Conservation (phyloP, 2,113 vertebrate species). For the Odontophorus gujanensis region DNA sequence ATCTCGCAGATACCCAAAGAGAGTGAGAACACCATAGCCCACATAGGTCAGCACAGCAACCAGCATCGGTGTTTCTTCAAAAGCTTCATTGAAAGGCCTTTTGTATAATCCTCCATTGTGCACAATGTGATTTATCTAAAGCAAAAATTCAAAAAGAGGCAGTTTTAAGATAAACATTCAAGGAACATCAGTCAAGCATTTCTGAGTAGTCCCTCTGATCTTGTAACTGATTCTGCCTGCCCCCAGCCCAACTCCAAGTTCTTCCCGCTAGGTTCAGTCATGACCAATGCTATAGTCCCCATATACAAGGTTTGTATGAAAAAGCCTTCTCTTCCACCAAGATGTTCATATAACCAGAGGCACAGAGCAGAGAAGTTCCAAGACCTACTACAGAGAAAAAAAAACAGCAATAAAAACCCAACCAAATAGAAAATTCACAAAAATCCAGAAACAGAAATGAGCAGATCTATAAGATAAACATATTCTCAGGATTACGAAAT, state of each 20-base stretch:
- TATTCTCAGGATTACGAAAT: not conserved
- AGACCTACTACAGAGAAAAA: not conserved
- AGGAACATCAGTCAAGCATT: not conserved
- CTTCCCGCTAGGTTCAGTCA: not conserved
- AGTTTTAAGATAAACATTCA: not conserved
- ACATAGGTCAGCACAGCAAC: constrained; percentile 97
- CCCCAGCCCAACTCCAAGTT: not conserved
- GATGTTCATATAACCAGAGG: not conserved
- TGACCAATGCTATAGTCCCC: not conserved
- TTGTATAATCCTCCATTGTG: constrained; percentile 89
- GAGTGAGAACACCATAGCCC: constrained; percentile 95
- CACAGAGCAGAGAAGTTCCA: not conserved
- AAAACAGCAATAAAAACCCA: not conserved
- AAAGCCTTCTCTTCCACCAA: not conserved
- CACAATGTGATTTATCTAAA: constrained; percentile 83
- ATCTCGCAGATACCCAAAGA: constrained; percentile 96
- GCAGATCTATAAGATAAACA: not conserved
- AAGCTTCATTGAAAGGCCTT: constrained; percentile 89
- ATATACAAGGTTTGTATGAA: rapidly evolving
- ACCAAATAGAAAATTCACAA: not conserved
- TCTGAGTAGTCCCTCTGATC: not conserved
- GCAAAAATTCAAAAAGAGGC: constrained; percentile 23
- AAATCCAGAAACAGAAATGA: not conserved
- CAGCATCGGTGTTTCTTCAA: constrained; percentile 94
- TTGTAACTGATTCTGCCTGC: not conserved